Conservation (phyloP, 1,140 invertebrate species). For the Colletes gigas region DNA sequence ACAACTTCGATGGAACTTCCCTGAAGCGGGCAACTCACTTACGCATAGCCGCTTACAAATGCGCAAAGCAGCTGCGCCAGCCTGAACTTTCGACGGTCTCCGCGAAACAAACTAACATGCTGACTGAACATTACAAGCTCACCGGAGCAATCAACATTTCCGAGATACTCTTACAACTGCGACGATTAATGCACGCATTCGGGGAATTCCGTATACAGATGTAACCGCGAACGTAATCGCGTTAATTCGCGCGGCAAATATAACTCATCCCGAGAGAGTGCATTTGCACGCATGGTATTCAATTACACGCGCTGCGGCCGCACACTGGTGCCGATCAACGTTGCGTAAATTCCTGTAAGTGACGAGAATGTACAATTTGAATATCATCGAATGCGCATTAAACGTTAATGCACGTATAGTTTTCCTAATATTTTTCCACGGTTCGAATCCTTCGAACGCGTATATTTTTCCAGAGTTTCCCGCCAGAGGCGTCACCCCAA, state of each 20-base stretch:
- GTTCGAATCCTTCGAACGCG: too few relatives aligned
- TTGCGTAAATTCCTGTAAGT: neutral
- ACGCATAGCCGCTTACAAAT: conserved; percentile 27
- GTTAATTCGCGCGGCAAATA: conserved; percentile 57
- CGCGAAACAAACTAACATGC: conserved; percentile 61
- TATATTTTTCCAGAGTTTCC: too few relatives aligned
- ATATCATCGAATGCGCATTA: too few relatives aligned
- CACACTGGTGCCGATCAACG: neutral
- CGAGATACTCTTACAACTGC: conserved; percentile 64
- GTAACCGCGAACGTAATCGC: conserved; percentile 47
- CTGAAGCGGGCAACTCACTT: conserved; percentile 7
- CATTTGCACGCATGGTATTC: conserved; percentile 30
- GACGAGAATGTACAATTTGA: neutral
- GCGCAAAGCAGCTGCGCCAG: conserved; percentile 39
- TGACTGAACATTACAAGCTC: conserved; percentile 64
- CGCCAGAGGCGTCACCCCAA: too few relatives aligned
- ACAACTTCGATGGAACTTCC: conserved; percentile 39
- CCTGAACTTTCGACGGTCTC: conserved; percentile 46
- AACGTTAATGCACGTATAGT: too few relatives aligned
- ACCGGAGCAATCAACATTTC: conserved; percentile 65
- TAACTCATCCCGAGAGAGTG: conserved; percentile 47
- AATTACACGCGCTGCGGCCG: conserved; percentile 20
- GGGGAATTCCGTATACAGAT: conserved; percentile 56
- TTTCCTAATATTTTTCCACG: too few relatives aligned
- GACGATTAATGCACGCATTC: conserved; percentile 58